Percentiles rank a stretch among this genome's conserved stretches.
Evolutionary conservation across 2,888 invertebrate genomes (phyloP).

Genomic region (Slavum lentiscoides): DNA sequence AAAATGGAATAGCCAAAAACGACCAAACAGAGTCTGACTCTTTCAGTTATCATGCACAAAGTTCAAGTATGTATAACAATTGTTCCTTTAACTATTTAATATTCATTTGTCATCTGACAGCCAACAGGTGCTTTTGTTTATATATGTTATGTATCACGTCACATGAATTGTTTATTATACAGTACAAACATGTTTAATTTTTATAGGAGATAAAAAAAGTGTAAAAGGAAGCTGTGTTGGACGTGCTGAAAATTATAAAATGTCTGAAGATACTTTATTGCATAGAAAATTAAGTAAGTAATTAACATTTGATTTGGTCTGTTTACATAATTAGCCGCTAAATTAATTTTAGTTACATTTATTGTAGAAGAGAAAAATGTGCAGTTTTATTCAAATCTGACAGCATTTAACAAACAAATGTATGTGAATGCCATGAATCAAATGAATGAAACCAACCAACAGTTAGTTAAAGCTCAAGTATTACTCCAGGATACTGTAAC

Average conservation of each 20-base stretch:
- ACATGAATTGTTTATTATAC: background rate
- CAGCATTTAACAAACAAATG: slow-evolving; percentile 36
- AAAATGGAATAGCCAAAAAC: background rate
- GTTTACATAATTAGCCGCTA: background rate
- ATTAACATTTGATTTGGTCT: background rate
- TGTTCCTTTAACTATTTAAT: background rate
- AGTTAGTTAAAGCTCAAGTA: slow-evolving; percentile 43
- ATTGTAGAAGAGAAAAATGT: slow-evolving; percentile 45
- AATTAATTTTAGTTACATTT: background rate
- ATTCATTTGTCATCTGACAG: background rate
- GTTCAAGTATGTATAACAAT: slow-evolving; percentile 14
- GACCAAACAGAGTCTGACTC: background rate
- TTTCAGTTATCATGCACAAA: background rate
- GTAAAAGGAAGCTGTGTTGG: background rate
- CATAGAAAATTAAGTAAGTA: slow-evolving; percentile 43
- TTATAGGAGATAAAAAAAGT: background rate
- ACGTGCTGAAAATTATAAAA: slow-evolving; percentile 25
- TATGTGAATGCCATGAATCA: slow-evolving; percentile 33
- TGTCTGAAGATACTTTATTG: slow-evolving; percentile 43
- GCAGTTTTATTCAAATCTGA: slow-evolving; percentile 39
- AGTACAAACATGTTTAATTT: background rate
- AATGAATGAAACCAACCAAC: slow-evolving; percentile 41
- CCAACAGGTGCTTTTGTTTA: background rate
- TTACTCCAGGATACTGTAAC: slow-evolving; percentile 41
- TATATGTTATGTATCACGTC: too few relatives aligned